Evolutionary conservation across 2,797 vertebrate genomes (phyloP).

Genomic region (Adrianichthys oophorus): DNA sequence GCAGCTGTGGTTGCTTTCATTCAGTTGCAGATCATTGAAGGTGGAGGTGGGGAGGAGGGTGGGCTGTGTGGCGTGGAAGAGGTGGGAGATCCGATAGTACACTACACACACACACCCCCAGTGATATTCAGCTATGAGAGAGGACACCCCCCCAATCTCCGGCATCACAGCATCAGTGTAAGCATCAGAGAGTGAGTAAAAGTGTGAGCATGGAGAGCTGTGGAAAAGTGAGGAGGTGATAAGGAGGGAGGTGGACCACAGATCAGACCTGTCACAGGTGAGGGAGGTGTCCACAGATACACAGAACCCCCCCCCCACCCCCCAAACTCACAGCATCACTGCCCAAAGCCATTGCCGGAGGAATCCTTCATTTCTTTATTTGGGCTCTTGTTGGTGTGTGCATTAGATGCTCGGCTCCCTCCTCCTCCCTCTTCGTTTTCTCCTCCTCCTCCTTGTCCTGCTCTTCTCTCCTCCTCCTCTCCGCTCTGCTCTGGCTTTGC

Average conservation of each 20-base stretch:
- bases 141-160: constrained; percentile 42
- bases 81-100: constrained; percentile 43
- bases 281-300: constrained; percentile 19
- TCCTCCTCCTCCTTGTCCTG: constrained; percentile 52
- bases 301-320: constrained; percentile 28
- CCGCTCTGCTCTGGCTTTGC: constrained; percentile 59
- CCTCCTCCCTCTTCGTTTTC: constrained; percentile 38
- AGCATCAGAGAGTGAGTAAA: constrained; percentile 15
- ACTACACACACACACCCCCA: constrained; percentile 6
- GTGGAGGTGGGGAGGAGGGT: background rate
- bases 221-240: constrained; percentile 54
- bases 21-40: constrained; percentile 56
- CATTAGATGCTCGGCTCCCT: constrained; percentile 70
- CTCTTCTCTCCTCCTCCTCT: constrained; percentile 56
- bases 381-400: constrained; percentile 67
- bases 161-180: constrained; percentile 55
- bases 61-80: constrained; percentile 37
- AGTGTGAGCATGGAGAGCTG: constrained; percentile 16
- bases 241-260: constrained; percentile 70
- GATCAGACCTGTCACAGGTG: constrained; percentile 55
- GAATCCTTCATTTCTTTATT: constrained; percentile 74
- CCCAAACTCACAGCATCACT: constrained; percentile 31
- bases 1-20: constrained; percentile 73
- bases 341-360: constrained; percentile 49
- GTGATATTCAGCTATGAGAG: constrained; percentile 45